Percentiles rank a stretch among this genome's conserved stretches.
Conservation (phyloP, 2,797 vertebrate species). For the Brachyalestes nurse region DNA sequence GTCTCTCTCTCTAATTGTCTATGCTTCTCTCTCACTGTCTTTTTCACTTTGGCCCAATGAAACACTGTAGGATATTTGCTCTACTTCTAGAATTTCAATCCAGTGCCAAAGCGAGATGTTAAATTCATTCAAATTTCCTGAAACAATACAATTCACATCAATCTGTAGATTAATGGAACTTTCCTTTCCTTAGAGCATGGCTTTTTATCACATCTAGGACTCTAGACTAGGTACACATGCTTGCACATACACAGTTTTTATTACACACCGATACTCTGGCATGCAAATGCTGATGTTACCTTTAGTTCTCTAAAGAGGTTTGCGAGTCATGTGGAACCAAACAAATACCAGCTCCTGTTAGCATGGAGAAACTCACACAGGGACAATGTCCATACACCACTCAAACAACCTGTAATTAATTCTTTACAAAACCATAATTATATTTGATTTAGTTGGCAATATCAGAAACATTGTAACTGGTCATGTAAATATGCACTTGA, state of each 20-base stretch:
- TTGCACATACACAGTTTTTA: not conserved
- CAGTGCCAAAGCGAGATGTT: not conserved
- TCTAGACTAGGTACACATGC: too few species aligned
- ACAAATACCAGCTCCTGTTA: not conserved
- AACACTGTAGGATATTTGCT: not conserved
- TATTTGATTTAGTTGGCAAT: not conserved
- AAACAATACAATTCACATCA: not conserved
- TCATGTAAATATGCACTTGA: not conserved
- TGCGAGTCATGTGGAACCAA: slow-evolving; percentile 14
- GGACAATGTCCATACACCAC: not conserved
- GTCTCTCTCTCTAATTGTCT: not conserved
- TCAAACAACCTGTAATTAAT: slow-evolving; percentile 10
- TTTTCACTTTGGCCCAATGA: not conserved
- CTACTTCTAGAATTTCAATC: not conserved
- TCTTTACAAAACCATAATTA: not conserved
- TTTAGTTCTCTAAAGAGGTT: slow-evolving; percentile 17
- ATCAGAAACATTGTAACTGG: not conserved
- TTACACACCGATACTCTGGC: slow-evolving; percentile 14
- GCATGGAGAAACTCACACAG: not conserved
- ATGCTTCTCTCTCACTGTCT: not conserved
- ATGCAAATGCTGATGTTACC: slow-evolving; percentile 28
- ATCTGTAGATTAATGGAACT: not conserved
- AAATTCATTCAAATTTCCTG: not conserved
- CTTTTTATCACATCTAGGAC: not conserved
- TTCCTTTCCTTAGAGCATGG: not conserved